A percentile compares a stretch with the other conserved stretches of the same genome.
Conservation (phyloP, 2,113 vertebrate species). For the Panthera tigris region DNA sequence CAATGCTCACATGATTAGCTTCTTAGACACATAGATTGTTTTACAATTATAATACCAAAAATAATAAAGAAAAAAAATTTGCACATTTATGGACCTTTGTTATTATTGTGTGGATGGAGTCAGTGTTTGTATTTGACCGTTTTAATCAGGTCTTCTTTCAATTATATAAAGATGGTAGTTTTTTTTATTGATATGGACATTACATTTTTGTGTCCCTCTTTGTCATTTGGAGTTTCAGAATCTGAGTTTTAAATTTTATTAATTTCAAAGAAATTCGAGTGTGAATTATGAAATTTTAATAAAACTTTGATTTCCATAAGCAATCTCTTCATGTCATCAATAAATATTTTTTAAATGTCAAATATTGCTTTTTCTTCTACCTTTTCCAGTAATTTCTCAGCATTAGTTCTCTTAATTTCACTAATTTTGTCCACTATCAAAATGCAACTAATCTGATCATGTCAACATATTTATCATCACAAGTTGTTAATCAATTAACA, state of each 20-base stretch:
- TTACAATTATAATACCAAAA: background rate
- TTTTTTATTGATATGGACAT: background rate
- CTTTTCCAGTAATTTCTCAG: background rate
- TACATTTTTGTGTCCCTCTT: background rate
- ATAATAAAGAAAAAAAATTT: background rate
- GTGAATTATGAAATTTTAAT: background rate
- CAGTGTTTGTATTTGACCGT: background rate
- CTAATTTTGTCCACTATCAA: background rate
- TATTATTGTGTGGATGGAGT: background rate
- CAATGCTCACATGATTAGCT: background rate
- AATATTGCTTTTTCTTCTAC: background rate
- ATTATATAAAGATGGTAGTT: background rate
- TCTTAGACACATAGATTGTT: background rate
- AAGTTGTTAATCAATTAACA: background rate
- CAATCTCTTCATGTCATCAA: background rate
- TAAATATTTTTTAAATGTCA: background rate
- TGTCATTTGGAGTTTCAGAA: background rate
- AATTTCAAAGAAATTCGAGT: background rate
- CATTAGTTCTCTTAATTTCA: background rate
- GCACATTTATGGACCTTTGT: background rate
- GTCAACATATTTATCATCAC: background rate
- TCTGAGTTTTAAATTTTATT: background rate
- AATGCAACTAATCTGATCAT: background rate
- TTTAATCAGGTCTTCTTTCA: background rate
- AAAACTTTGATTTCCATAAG: background rate